Base-by-base conservation (phyloP, 2,113 vertebrate species). In the Toxotes jaculatrix region DNA sequence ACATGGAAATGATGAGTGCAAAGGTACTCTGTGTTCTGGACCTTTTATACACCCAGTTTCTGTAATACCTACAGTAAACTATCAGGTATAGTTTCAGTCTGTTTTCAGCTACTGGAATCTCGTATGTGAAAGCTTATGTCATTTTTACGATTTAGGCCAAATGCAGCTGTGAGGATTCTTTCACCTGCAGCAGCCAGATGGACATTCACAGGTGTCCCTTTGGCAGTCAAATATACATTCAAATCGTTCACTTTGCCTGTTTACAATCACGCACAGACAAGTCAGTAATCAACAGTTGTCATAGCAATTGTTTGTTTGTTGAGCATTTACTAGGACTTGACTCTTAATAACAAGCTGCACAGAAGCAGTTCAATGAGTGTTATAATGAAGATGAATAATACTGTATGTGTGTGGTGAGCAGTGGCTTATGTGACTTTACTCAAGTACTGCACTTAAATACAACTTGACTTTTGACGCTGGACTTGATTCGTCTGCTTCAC, bases 161-260 rank as follows among this genome's bases (percentile, higher is more conserved):
- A 7, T 27, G 45, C 21, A 32, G 12, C 31, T 13, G 16, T 7
- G 10, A 57, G 10, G 56, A 40, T 7, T 21, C 40, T 6, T 23
- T 36, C 8, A 1, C 16, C 36, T 70, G 7, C 32, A 12, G 0
- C 43, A 42, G 40, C 62, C 32, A 45, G 3, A 60, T 16, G 27
- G 27, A 27, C 27, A 38, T 86, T 31, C 47, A 40, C 21, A 51
- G 63, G n/a, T 5, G 51, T 73, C 11, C 13, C 12, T 88, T 90
- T 88, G 89, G 45, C 31, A 90, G 81, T 88, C 84, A 90, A 90
- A 90, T 88, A 61, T 59, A 14, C 74, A 88, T 82, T 84, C 79
- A 87, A 90, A 90, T 88, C 0, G 21, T 16, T 34, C 23, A 67
- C 65, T 80, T 76, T 77, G 31, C 77, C 36, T 66, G 49, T 57